Base-by-base conservation (phyloP, 2,113 vertebrate species). In the Tetraodon nigroviridis region DNA sequence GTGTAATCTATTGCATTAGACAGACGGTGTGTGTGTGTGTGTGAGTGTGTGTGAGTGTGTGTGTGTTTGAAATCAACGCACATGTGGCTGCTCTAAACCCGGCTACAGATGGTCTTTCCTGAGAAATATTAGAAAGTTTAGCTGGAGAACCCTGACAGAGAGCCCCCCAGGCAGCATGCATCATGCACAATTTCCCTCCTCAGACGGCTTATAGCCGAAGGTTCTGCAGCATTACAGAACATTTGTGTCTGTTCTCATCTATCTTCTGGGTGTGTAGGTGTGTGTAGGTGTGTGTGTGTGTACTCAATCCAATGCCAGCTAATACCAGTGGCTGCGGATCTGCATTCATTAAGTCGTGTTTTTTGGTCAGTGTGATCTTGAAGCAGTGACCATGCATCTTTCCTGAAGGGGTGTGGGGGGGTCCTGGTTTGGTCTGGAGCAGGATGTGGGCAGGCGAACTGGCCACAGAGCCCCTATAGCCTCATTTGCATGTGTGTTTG, bases 391-490 rank as follows among this genome's bases (percentile, higher is more conserved):
- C 27, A 17, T 41, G 54, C 18, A 67, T n/a, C n/a, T 76, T 59
- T 55, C 58, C 67, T 40, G 77, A 83, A 66, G 75, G n/a, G n/a
- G n/a, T n/a, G n/a, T n/a, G 79, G 84, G 74, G 58, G 61, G 70
- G 59, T 55, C 73, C 77, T 81, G 71, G 72, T 82, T 81, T 13
- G 29, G 56, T 72, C 74, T 85, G 75, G 84, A 81, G 78, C 80
- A 84, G 78, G 74, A 83, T 83, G 88, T 90, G 88, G 90, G 82
- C 78, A 76, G 75, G 48, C 56, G 73, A 71, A 24, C 77, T 84
- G 83, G 84, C 79, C 80, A 71, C 55, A 67, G 73, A 85, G 67
- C 81, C 78, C 63, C 72, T 76, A 18, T 47, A 66, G 74, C 64
- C 72, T 75, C 54, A 79, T 87, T 84, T 85, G 75, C 80, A 86